Evolutionary conservation across 2,888 invertebrate genomes (phyloP).

Genomic region (Platycheirus rosarum): DNA sequence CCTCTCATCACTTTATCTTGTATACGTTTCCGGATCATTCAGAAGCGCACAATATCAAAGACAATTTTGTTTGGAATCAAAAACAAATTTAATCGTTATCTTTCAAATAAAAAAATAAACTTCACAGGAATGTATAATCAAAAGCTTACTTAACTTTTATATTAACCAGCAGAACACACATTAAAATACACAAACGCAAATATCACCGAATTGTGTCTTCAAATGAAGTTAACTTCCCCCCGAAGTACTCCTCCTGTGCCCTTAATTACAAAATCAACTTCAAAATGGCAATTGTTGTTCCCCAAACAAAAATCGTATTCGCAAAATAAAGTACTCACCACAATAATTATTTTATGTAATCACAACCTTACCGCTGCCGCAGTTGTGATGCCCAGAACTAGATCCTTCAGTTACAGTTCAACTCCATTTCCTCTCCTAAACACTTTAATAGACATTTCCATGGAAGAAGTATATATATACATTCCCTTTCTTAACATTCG

Average conservation of each 20-base stretch:
- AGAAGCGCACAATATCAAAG: no score
- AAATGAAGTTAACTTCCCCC: conserved; percentile 1
- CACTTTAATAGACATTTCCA: conserved; percentile 58
- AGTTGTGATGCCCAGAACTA: conserved; percentile 1
- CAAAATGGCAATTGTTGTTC: conserved; percentile 27
- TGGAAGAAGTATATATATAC: neutral
- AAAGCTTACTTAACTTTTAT: neutral
- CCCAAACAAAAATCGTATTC: conserved; percentile 5
- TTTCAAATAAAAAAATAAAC: neutral
- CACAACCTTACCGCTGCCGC: conserved; percentile 34
- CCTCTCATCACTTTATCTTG: no score
- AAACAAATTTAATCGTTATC: no score
- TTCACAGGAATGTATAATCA: neutral
- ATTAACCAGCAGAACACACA: neutral
- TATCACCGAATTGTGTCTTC: neutral
- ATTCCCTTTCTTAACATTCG: conserved; percentile 1
- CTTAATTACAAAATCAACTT: conserved; percentile 23
- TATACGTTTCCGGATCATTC: no score
- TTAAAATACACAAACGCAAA: neutral
- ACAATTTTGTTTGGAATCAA: neutral
- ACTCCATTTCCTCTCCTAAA: conserved; percentile 51
- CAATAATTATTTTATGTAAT: conserved; percentile 34
- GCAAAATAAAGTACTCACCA: conserved; percentile 1
- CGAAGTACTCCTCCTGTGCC: neutral
- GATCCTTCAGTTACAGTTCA: conserved; percentile 46